Evolutionary conservation across 2,113 vertebrate species (phyloP).

Genomic region (Regulus satrapa): DNA sequence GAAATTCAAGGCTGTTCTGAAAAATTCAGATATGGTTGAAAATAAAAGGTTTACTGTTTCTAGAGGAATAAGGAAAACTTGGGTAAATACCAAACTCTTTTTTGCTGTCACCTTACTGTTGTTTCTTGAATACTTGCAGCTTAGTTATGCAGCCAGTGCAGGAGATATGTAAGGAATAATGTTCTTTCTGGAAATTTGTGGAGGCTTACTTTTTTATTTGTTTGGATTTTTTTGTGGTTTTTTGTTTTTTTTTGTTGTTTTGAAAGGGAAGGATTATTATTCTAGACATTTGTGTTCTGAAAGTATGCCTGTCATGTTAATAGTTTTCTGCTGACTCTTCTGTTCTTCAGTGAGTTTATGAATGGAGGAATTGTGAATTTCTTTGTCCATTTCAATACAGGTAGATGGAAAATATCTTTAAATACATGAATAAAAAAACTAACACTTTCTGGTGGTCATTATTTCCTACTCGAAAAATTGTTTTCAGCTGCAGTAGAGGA

Average conservation of each 20-base stretch:
- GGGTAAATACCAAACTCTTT: neutral
- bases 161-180: neutral
- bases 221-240: too few species aligned
- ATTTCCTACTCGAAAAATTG: neutral
- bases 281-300: neutral
- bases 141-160: neutral
- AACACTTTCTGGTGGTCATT: neutral
- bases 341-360: neutral
- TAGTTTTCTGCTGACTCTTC: neutral
- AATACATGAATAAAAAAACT: neutral
- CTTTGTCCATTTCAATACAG: neutral
- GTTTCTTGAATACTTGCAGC: neutral
- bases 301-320: neutral
- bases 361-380: neutral
- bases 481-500: neutral
- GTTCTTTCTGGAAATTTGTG: neutral
- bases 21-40: neutral
- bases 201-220: neutral
- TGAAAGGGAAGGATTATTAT: neutral
- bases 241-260: neutral
- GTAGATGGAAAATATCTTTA: neutral
- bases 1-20: neutral
- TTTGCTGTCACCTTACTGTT: neutral
- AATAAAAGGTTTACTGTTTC: neutral
- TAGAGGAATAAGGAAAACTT: neutral